Evolutionary conservation across 2,797 vertebrate species (phyloP).

Genomic region (Takifugu ocellatus): DNA sequence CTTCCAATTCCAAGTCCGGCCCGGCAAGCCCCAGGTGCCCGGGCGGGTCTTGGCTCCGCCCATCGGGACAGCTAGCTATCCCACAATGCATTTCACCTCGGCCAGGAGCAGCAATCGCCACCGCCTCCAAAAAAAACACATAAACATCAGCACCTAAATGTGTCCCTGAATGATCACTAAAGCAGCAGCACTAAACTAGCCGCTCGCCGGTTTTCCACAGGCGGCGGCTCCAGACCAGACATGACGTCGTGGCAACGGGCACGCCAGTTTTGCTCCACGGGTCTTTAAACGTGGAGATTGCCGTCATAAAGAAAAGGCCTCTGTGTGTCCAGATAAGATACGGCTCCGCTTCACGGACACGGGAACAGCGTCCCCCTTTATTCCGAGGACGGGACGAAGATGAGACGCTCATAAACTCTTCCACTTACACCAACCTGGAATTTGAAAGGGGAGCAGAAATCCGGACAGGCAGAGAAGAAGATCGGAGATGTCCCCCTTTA

Average conservation of each 20-base stretch:
- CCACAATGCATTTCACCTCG: too few relatives aligned
- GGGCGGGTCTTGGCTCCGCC: too few relatives aligned
- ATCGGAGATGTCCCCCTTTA: constrained; percentile 40
- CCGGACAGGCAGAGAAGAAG: constrained; percentile 11
- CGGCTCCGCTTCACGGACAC: constrained; percentile 46
- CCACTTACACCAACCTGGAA: constrained; percentile 19
- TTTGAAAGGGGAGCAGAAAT: neutral
- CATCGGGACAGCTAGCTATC: too few relatives aligned
- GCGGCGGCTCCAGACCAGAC: constrained; percentile 65
- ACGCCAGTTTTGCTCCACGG: constrained; percentile 61
- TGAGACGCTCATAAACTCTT: constrained; percentile 22
- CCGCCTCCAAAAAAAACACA: neutral
- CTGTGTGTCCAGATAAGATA: constrained; percentile 62
- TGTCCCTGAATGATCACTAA: constrained; percentile 32
- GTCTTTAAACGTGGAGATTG: constrained; percentile 70
- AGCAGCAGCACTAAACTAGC: constrained; percentile 17
- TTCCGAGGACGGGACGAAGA: constrained; percentile 39
- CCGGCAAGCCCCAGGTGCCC: too few relatives aligned
- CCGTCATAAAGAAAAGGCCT: constrained; percentile 65
- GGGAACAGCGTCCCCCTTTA: constrained; percentile 52
- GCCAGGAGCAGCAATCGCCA: too few relatives aligned
- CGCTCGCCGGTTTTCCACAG: constrained; percentile 74
- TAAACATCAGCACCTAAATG: constrained; percentile 32
- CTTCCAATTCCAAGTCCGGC: too few relatives aligned
- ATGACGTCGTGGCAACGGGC: constrained; percentile 77